Evolutionary conservation across 2,888 invertebrate genomes (phyloP).

Genomic region (Brachyptera putata): DNA sequence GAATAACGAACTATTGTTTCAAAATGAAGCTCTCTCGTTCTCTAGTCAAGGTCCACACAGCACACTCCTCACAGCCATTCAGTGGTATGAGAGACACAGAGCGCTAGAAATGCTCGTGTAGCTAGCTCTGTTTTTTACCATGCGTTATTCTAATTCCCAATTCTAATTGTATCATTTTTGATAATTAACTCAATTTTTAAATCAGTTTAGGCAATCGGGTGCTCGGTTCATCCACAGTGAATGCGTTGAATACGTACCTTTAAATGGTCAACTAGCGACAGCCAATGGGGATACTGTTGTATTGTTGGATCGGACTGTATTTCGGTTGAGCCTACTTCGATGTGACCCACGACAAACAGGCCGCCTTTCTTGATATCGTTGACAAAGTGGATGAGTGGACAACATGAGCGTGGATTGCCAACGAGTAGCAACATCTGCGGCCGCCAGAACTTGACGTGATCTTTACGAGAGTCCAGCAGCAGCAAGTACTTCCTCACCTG

Average conservation of each 20-base stretch:
- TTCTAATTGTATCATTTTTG: too few species aligned
- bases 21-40: too few species aligned
- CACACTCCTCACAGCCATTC: too few species aligned
- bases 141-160: too few species aligned
- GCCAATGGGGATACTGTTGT: conserved; percentile 82
- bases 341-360: conserved; percentile 82
- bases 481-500: conserved; percentile 94
- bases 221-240: too few species aligned
- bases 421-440: conserved; percentile 94
- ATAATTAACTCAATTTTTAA: too few species aligned
- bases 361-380: conserved; percentile 97
- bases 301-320: conserved; percentile 63
- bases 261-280: conserved; percentile 89
- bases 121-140: too few species aligned
- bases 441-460: conserved; percentile 99
- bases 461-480: conserved; percentile 90
- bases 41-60: too few species aligned
- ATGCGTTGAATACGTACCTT: conserved; percentile 67
- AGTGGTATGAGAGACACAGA: too few species aligned
- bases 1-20: too few species aligned
- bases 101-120: too few species aligned
- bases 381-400: conserved; percentile 92
- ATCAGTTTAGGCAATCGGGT: too few species aligned
- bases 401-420: conserved; percentile 82
- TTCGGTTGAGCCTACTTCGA: conserved; percentile 59